A percentile compares a stretch with the other conserved stretches of the same genome.
Evolutionary conservation across 2,888 invertebrate species (phyloP).

Genomic region (Azorinus chamasolen): DNA sequence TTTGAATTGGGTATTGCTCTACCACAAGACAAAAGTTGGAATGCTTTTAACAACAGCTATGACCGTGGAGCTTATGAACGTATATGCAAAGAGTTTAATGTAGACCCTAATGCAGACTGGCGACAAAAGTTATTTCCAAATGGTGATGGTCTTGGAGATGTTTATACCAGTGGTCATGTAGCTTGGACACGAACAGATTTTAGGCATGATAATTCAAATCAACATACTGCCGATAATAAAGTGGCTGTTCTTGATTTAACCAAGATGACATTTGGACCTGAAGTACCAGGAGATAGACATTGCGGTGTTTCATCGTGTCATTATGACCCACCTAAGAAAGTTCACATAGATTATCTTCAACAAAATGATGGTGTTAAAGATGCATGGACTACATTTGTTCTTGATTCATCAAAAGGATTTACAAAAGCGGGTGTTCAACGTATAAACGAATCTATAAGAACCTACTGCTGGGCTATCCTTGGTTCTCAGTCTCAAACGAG

Average conservation of each 20-base stretch:
- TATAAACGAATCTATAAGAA: constrained; percentile 35
- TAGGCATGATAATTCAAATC: constrained; percentile 7
- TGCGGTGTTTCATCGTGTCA: constrained; percentile 19
- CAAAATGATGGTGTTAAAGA: constrained; percentile 13
- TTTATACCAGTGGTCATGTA: background rate
- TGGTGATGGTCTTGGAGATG: constrained; percentile 11
- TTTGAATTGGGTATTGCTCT: constrained; percentile 20
- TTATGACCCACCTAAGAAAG: constrained; percentile 12
- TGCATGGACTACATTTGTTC: constrained; percentile 33
- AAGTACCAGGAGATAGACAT: constrained; percentile 17
- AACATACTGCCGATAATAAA: constrained; percentile 7
- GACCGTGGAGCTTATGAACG: constrained; percentile 32
- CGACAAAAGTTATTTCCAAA: constrained; percentile 18
- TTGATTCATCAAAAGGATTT: constrained; percentile 32
- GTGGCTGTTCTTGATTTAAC: constrained; percentile 4
- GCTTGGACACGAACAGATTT: constrained; percentile 15
- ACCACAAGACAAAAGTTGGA: constrained; percentile 33
- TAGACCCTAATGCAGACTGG: constrained; percentile 34
- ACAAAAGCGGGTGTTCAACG: constrained; percentile 36
- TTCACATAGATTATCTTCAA: constrained; percentile 24
- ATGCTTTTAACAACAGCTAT: constrained; percentile 32
- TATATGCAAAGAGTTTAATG: constrained; percentile 34
- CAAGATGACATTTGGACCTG: constrained; percentile 18
- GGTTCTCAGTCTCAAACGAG: constrained; percentile 43
- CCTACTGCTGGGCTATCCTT: too few relatives aligned